A percentile compares a stretch with the other conserved stretches of the same genome.
These are phyloP conservation scores for Galeopterus variegatus DNA, from an alignment of 2,113 vertebrate species.

Conservation along the genomic window DNA sequence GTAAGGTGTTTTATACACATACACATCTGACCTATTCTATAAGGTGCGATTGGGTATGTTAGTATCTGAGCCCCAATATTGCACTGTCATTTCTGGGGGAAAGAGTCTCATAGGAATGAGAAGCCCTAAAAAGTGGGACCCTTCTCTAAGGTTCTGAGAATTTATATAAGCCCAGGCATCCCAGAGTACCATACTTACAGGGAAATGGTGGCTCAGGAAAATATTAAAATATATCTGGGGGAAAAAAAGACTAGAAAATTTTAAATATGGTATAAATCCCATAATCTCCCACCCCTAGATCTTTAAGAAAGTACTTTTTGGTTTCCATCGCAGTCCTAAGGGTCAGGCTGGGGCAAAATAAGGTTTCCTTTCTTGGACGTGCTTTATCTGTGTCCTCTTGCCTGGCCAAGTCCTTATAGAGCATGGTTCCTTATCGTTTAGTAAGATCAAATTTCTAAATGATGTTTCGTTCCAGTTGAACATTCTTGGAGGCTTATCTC, in stretches of 20 bases:
- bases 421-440: slow-evolving; percentile 80
- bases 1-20: slow-evolving; percentile 76
- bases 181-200: slow-evolving; percentile 42
- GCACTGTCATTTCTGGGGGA: slow-evolving; percentile 61
- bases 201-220: slow-evolving; percentile 67
- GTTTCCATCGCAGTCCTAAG: slow-evolving; percentile 65
- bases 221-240: slow-evolving; percentile 39
- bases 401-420: slow-evolving; percentile 81
- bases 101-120: slow-evolving; percentile 62
- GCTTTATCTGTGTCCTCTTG: slow-evolving; percentile 80
- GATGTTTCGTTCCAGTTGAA: slow-evolving; percentile 85
- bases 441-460: slow-evolving; percentile 85
- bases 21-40: slow-evolving; percentile 61
- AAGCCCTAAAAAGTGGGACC: slow-evolving; percentile 53
- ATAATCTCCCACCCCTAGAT: slow-evolving; percentile 59
- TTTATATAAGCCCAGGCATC: slow-evolving; percentile 36
- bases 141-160: slow-evolving; percentile 57
- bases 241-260: slow-evolving; percentile 42
- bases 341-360: slow-evolving; percentile 72
- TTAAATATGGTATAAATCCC: slow-evolving; percentile 62
- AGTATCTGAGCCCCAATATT: slow-evolving; percentile 63
- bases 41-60: slow-evolving; percentile 66
- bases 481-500: slow-evolving; percentile 85
- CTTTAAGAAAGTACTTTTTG: slow-evolving; percentile 67
- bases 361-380: slow-evolving; percentile 77